Evolutionary conservation across 2,888 invertebrate genomes (phyloP).

Genomic region (Thymelicus lineola): DNA sequence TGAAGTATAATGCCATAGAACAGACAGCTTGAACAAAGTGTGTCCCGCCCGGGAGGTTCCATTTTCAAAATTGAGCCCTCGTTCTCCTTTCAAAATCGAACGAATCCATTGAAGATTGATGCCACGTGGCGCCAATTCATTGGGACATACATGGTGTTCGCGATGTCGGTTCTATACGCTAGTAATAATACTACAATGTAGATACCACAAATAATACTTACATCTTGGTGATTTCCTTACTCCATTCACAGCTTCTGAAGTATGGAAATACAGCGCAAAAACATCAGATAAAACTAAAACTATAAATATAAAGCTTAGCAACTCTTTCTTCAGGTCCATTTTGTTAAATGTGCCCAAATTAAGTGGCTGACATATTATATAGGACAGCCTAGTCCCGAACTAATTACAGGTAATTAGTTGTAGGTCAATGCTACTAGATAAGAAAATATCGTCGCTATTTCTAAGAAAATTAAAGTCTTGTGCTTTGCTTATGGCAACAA

Average conservation of each 20-base stretch:
- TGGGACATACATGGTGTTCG: no score
- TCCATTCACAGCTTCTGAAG: slow-evolving; percentile 58
- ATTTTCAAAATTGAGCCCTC: no score
- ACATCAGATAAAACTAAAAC: slow-evolving; percentile 40
- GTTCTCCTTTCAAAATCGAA: no score
- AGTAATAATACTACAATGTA: no score
- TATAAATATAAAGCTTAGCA: slow-evolving; percentile 44
- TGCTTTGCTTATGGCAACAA: background rate
- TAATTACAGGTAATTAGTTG: slow-evolving; percentile 52
- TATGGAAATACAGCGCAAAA: slow-evolving; percentile 54
- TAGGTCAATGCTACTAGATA: slow-evolving; percentile 73
- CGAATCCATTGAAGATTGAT: no score
- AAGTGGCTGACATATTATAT: slow-evolving; percentile 38
- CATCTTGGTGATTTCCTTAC: slow-evolving; percentile 74
- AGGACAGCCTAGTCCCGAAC: slow-evolving; percentile 26
- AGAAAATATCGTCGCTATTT: slow-evolving; percentile 36
- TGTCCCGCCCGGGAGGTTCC: no score
- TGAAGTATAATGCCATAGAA: no score
- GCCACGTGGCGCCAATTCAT: no score
- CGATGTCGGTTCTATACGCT: no score
- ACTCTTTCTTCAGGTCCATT: slow-evolving; percentile 52
- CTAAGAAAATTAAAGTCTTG: slow-evolving; percentile 4
- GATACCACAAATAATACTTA: slow-evolving; percentile 55
- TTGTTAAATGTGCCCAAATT: slow-evolving; percentile 45
- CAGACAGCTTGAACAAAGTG: no score